phyloP scores from a whole-genome alignment of 1,140 invertebrate genomes.

The Dendroctonus valens region DNA sequence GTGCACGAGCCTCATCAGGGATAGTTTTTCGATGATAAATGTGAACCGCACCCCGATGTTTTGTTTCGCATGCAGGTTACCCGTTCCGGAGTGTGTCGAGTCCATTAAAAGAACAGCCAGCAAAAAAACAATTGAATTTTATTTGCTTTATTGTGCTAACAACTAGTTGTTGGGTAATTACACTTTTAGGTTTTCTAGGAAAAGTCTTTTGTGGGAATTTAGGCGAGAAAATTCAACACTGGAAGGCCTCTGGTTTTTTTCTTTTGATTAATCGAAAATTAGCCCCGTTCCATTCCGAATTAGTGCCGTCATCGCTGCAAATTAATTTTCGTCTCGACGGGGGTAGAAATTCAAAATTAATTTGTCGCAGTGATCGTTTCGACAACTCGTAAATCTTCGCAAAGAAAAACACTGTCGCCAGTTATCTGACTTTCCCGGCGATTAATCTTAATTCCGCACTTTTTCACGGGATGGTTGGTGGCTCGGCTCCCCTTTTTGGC shows the following conservation, averaged over 20 bases:
- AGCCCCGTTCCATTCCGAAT: background rate
- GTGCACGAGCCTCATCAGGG: slow-evolving; percentile 22
- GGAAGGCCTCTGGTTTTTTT: no score
- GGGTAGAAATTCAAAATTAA: slow-evolving; percentile 15
- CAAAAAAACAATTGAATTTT: no score
- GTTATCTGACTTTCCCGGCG: slow-evolving; percentile 22
- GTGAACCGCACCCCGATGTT: slow-evolving; percentile 14
- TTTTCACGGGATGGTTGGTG: background rate
- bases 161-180: no score
- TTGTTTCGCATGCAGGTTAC: slow-evolving; percentile 13
- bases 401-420: slow-evolving; percentile 29
- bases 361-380: slow-evolving; percentile 20
- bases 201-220: no score
- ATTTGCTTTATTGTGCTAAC: no score
- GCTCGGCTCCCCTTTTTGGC: background rate
- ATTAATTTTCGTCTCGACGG: no score
- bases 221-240: no score
- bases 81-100: slow-evolving; percentile 5
- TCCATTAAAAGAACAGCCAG: no score
- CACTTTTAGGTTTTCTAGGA: no score
- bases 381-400: slow-evolving; percentile 23
- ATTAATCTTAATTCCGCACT: slow-evolving; percentile 21
- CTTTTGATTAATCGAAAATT: no score
- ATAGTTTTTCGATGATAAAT: slow-evolving; percentile 23
- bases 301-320: background rate